Conservation (phyloP, 1,140 invertebrate species). For the Anagrus nilaparvatae region DNA sequence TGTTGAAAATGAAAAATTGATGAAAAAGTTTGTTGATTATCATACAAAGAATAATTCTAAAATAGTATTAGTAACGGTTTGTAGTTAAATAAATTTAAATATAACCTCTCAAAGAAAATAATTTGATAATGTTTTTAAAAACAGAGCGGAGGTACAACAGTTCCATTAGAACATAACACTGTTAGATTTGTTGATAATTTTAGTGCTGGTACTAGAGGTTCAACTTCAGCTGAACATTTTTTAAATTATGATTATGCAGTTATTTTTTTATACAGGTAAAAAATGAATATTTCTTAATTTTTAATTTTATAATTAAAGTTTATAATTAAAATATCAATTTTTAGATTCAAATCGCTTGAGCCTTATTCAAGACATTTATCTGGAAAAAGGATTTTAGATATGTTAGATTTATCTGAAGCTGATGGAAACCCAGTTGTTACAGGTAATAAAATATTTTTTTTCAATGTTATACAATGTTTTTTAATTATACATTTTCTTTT, state of each 20-base stretch:
- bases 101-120: constrained; percentile 11
- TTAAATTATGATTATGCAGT: constrained; percentile 69
- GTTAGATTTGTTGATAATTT: constrained; percentile 98
- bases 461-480: constrained; percentile 6
- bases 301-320: constrained; percentile 5
- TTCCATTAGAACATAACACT: constrained; percentile 92
- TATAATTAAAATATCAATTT: constrained; percentile 17
- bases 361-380: constrained; percentile 82
- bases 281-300: constrained; percentile 4
- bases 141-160: constrained; percentile 91
- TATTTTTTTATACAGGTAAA: constrained; percentile 64
- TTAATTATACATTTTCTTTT: constrained; percentile 6
- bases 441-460: constrained; percentile 26
- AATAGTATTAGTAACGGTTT: constrained; percentile 71
- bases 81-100: constrained; percentile 20
- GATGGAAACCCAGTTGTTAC: constrained; percentile 51
- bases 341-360: constrained; percentile 67
- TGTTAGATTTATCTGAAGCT: constrained; percentile 55
- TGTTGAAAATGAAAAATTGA: constrained; percentile 53
- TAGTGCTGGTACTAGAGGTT: constrained; percentile 88
- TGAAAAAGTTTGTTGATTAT: constrained; percentile 59
- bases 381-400: constrained; percentile 69
- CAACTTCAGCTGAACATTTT: constrained; percentile 93
- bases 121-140: constrained; percentile 18
- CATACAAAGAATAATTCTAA: constrained; percentile 52